Conservation (phyloP, 2,113 vertebrate species). For the Furnarius figulus region DNA sequence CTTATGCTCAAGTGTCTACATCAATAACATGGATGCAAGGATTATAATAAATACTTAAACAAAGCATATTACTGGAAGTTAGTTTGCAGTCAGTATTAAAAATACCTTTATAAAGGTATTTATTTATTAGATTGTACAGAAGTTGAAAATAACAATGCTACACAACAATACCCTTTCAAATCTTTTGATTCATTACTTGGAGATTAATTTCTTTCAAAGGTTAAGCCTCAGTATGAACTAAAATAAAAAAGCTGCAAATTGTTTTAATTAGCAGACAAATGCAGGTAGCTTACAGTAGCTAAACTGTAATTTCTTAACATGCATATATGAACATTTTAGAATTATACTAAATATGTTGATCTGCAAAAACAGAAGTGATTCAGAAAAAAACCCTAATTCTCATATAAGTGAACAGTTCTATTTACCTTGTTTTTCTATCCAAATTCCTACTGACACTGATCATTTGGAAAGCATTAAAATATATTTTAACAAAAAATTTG, state of each 20-base stretch:
- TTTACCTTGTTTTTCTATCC: background rate
- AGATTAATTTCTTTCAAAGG: conserved; percentile 9
- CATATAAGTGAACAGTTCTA: background rate
- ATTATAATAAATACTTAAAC: conserved; percentile 65
- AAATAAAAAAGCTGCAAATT: background rate
- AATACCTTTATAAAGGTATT: conserved; percentile 75
- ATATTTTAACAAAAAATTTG: background rate
- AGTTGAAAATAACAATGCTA: background rate
- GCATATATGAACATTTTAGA: background rate
- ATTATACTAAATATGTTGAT: background rate
- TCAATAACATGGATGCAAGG: conserved; percentile 49
- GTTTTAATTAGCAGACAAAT: background rate
- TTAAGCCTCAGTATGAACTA: background rate
- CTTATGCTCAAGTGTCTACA: conserved; percentile 38
- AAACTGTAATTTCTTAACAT: background rate
- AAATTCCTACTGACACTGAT: background rate
- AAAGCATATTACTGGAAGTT: conserved; percentile 49
- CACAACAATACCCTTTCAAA: background rate
- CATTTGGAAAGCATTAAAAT: background rate
- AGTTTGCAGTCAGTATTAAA: conserved; percentile 59
- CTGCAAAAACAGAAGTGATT: background rate
- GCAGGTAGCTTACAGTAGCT: background rate
- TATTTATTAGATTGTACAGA: conserved; percentile 44
- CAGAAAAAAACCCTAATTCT: background rate
- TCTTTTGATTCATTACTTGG: conserved; percentile 12